Conservation (phyloP, 64 coral and sea anemone genomes). For the Pachyseris speciosa region DNA sequence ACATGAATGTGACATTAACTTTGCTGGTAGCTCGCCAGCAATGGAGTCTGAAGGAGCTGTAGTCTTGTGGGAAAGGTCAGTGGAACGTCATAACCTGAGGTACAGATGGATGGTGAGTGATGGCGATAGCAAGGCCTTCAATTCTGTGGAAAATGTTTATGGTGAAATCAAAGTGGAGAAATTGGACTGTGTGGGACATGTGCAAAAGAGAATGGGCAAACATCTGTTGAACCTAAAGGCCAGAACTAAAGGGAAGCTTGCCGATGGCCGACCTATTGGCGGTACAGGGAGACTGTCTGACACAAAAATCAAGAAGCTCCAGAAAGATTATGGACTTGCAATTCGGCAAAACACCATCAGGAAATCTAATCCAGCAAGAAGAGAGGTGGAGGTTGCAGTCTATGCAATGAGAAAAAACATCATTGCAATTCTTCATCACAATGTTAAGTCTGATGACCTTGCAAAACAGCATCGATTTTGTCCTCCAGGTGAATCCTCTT, state of each 20-base stretch:
- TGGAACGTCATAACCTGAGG: slow-evolving; percentile 12
- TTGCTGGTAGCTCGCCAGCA: slow-evolving; percentile 25
- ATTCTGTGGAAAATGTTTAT: slow-evolving; percentile 27
- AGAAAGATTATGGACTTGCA: slow-evolving; percentile 32
- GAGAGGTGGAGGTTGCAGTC: background rate
- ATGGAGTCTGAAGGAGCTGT: slow-evolving; percentile 37
- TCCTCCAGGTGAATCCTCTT: background rate
- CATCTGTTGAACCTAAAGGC: no score
- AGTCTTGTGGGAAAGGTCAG: slow-evolving; percentile 30
- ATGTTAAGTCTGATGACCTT: background rate
- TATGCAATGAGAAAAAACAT: slow-evolving; percentile 27
- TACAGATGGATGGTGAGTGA: slow-evolving; percentile 19
- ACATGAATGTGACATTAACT: slow-evolving; percentile 55
- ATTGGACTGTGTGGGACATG: no score
- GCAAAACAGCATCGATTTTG: background rate
- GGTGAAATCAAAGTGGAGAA: no score
- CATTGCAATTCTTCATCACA: background rate
- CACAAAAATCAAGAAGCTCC: background rate
- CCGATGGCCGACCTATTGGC: no score
- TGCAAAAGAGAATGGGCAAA: no score
- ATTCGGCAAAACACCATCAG: background rate
- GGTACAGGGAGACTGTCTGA: slow-evolving; percentile 9
- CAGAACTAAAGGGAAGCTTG: no score
- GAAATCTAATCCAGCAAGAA: background rate
- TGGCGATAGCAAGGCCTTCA: slow-evolving; percentile 10